phyloP scores from a whole-genome alignment of 1,140 invertebrate species.

The Musca vetustissima region DNA sequence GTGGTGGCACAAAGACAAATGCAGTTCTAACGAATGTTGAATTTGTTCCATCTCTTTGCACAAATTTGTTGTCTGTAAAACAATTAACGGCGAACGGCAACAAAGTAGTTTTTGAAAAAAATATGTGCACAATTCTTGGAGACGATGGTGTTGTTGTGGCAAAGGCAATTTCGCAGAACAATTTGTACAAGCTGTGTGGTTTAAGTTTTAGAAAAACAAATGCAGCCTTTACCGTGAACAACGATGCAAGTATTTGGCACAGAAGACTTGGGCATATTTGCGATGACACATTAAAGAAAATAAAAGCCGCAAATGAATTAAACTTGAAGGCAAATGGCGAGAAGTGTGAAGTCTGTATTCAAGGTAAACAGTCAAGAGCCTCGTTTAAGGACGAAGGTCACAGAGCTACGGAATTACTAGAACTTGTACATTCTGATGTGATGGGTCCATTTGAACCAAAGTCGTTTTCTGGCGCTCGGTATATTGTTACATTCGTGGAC shows the following conservation, averaged over 20 bases:
- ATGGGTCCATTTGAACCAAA: slow-evolving; percentile 49
- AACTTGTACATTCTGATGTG: slow-evolving; percentile 51
- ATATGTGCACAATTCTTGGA: slow-evolving; percentile 36
- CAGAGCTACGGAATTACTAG: slow-evolving; percentile 37
- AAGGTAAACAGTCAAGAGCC: slow-evolving; percentile 39
- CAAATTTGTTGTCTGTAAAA: slow-evolving; percentile 24
- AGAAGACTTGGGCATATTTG: slow-evolving; percentile 31
- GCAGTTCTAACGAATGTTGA: slow-evolving; percentile 24
- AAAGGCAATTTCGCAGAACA: slow-evolving; percentile 13
- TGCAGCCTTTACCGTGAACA: slow-evolving; percentile 41
- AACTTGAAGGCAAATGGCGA: neutral
- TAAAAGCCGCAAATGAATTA: slow-evolving; percentile 35
- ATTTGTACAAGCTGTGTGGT: slow-evolving; percentile 21
- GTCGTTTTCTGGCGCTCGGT: slow-evolving; percentile 46
- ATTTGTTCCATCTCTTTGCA: slow-evolving; percentile 12
- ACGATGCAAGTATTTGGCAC: slow-evolving; percentile 29
- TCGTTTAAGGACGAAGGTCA: slow-evolving; percentile 23
- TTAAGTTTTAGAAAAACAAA: slow-evolving; percentile 8
- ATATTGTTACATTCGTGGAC: slow-evolving; percentile 57
- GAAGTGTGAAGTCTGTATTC: slow-evolving; percentile 38
- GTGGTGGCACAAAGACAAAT: neutral
- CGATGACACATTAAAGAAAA: slow-evolving; percentile 34
- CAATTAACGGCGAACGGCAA: slow-evolving; percentile 12
- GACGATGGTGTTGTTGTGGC: neutral
- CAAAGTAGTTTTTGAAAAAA: slow-evolving; percentile 27